These are phyloP conservation scores for Mallotus villosus DNA, from an alignment of 2,797 vertebrate species.

Conservation along the genomic window DNA sequence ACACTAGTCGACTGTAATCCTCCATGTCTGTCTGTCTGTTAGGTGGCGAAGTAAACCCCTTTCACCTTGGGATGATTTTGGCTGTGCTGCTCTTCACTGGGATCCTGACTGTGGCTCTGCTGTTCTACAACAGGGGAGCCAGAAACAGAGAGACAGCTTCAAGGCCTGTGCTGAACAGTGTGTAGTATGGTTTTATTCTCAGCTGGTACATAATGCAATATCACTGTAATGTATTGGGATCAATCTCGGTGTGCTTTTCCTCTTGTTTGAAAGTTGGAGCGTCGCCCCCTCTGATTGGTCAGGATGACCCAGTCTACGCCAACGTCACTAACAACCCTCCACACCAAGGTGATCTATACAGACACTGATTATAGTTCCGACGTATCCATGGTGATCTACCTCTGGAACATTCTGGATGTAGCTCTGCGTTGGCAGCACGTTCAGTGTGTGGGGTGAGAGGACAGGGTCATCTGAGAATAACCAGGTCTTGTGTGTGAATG, in stretches of 20 bases:
- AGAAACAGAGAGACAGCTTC: slow-evolving; percentile 21
- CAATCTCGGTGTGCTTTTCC: neutral
- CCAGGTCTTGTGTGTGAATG: neutral
- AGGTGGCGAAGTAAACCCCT: neutral
- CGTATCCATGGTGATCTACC: no score
- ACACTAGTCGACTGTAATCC: neutral
- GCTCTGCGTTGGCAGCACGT: neutral
- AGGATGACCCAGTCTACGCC: neutral
- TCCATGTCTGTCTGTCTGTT: neutral
- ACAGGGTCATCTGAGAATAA: neutral
- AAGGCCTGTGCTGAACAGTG: neutral
- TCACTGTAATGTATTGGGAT: neutral
- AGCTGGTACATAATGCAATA: neutral
- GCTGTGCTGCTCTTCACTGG: slow-evolving; percentile 1
- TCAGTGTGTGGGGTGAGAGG: neutral
- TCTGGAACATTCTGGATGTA: no score
- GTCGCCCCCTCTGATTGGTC: neutral
- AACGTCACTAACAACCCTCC: neutral
- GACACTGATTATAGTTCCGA: neutral
- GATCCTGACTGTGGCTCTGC: slow-evolving; percentile 18
- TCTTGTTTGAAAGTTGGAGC: neutral
- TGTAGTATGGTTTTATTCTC: neutral
- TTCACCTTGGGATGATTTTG: neutral
- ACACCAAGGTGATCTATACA: neutral
- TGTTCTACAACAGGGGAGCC: slow-evolving; percentile 20